These are phyloP conservation scores for Sebastes umbrosus DNA, from an alignment of 2,797 vertebrate species.

Conservation along the genomic window DNA sequence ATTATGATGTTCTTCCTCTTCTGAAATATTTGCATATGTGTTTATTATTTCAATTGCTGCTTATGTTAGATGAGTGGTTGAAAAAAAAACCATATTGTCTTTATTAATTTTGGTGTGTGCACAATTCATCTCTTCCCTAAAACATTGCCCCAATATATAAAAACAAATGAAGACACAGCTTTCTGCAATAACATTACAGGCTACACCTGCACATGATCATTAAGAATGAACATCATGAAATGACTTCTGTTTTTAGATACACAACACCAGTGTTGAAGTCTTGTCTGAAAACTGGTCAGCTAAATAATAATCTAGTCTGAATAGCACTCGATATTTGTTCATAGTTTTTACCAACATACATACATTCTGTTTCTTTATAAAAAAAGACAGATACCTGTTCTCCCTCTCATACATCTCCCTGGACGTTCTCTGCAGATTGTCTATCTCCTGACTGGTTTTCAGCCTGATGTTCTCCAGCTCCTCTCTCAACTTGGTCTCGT, in stretches of 20 bases:
- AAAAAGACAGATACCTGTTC: conserved; percentile 85
- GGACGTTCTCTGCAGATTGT: conserved; percentile 90
- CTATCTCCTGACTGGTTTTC: conserved; percentile 95
- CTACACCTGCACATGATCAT: not conserved
- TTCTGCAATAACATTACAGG: not conserved
- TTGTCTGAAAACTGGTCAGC: not conserved
- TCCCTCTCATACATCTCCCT: conserved; percentile 98
- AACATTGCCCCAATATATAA: not conserved
- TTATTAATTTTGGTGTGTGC: not conserved
- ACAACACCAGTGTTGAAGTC: not conserved
- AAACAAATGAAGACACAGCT: not conserved
- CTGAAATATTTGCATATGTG: not conserved
- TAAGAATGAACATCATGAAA: not conserved
- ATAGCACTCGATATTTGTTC: not conserved
- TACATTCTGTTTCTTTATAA: not conserved
- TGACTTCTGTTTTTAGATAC: not conserved
- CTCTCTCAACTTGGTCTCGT: conserved; percentile 90
- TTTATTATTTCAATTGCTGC: not conserved
- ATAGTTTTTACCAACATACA: not conserved
- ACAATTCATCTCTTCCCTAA: not conserved
- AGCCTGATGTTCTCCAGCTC: conserved; percentile 92
- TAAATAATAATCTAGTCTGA: not conserved
- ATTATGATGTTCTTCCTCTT: not conserved
- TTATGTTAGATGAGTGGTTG: not conserved
- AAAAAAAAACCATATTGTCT: not conserved